Percentiles rank a stretch among this genome's conserved stretches.
Conservation (phyloP, 1,140 invertebrate genomes). For the Nasonia longicornis region DNA sequence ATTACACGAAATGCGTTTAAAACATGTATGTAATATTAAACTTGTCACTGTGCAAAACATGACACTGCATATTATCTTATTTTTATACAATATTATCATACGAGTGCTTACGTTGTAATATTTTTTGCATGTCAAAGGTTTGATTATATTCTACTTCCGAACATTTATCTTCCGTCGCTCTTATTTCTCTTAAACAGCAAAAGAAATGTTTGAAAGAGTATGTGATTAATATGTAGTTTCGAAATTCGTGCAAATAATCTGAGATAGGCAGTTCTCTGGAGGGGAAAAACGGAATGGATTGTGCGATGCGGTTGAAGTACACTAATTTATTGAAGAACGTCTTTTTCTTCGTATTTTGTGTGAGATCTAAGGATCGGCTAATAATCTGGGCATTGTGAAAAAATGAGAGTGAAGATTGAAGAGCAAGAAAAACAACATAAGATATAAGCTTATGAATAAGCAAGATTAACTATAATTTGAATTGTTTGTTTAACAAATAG, state of each 20-base stretch:
- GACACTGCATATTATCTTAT: slow-evolving; percentile 42
- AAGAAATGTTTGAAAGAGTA: neutral
- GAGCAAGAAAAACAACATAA: slow-evolving; percentile 27
- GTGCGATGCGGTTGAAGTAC: neutral
- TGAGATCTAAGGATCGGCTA: slow-evolving; percentile 15
- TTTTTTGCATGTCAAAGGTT: slow-evolving; percentile 25
- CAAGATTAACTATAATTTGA: slow-evolving; percentile 26
- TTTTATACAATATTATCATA: slow-evolving; percentile 40
- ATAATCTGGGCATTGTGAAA: slow-evolving; percentile 22
- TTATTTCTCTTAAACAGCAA: slow-evolving; percentile 19
- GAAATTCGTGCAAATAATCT: slow-evolving; percentile 12
- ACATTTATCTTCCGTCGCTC: slow-evolving; percentile 36
- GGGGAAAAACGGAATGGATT: neutral
- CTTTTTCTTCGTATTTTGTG: neutral
- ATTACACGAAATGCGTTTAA: slow-evolving; percentile 13
- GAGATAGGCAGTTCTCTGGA: neutral
- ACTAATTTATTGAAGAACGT: slow-evolving; percentile 3
- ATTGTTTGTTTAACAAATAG: slow-evolving; percentile 24
- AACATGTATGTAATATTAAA: slow-evolving; percentile 35
- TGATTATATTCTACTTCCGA: slow-evolving; percentile 40
- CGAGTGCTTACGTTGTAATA: slow-evolving; percentile 15
- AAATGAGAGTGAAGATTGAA: slow-evolving; percentile 23
- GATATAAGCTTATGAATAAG: slow-evolving; percentile 18
- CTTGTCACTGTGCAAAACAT: slow-evolving; percentile 31
- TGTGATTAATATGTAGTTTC: slow-evolving; percentile 11